Conservation (phyloP, 2,888 invertebrate genomes). For the Ormyrus thymus region DNA sequence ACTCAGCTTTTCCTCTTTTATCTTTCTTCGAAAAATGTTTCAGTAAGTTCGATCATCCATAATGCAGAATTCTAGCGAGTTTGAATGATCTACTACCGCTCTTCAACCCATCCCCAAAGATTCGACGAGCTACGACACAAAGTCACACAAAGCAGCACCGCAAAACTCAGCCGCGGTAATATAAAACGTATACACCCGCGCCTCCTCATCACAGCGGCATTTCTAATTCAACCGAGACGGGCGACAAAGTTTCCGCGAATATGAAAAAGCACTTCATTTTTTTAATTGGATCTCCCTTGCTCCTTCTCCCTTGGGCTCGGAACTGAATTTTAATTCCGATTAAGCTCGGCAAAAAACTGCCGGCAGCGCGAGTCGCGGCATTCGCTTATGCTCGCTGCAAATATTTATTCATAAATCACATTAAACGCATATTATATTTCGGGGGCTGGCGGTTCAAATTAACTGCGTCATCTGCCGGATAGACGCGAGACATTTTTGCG, state of each 20-base stretch:
- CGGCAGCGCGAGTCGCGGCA: background rate
- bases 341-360: constrained; percentile 31
- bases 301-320: constrained; percentile 35
- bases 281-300: constrained; percentile 66
- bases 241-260: constrained; percentile 59
- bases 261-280: constrained; percentile 72
- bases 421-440: constrained; percentile 52
- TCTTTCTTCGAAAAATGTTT: too few species aligned
- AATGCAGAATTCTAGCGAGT: too few species aligned
- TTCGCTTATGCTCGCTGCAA: constrained; percentile 38
- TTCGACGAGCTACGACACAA: too few species aligned
- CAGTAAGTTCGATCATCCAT: too few species aligned
- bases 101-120: too few species aligned
- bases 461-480: constrained; percentile 60
- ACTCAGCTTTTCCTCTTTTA: too few species aligned
- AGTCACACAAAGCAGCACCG: too few species aligned
- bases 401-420: constrained; percentile 57
- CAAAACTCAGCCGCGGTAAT: too few species aligned
- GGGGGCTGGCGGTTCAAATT: constrained; percentile 57
- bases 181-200: too few species aligned
- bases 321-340: constrained; percentile 71
- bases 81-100: too few species aligned
- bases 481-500: constrained; percentile 44
- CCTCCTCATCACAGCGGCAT: too few species aligned
- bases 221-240: too few species aligned